A percentile compares a stretch with the other conserved stretches of the same genome.
Conservation (phyloP, 2,797 vertebrate genomes). For the Ctenochaetus hawaiiensis region DNA sequence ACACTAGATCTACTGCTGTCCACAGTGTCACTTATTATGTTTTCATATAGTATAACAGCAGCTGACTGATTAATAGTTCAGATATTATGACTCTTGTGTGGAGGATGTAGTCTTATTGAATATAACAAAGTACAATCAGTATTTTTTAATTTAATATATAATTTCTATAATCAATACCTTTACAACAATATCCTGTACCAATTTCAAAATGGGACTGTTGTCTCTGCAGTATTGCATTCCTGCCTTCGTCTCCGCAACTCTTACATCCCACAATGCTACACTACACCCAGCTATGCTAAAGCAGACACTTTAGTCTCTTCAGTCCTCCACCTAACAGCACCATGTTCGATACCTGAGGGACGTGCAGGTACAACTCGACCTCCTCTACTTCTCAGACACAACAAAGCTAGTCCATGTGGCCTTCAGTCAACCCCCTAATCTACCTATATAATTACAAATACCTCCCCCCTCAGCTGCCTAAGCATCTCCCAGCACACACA, state of each 20-base stretch:
- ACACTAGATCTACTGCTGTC: background rate
- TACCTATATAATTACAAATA: slow-evolving; percentile 84
- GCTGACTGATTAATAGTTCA: background rate
- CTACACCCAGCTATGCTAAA: slow-evolving; percentile 49
- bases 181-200: background rate
- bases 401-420: slow-evolving; percentile 77
- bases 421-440: slow-evolving; percentile 82
- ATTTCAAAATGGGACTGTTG: slow-evolving; percentile 23
- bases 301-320: slow-evolving; percentile 30
- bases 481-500: slow-evolving; percentile 66
- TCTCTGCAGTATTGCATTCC: slow-evolving; percentile 2
- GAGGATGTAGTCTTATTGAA: background rate
- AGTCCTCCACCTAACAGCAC: slow-evolving; percentile 22
- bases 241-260: slow-evolving; percentile 46
- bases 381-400: slow-evolving; percentile 58
- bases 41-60: background rate
- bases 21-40: background rate
- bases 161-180: slow-evolving; percentile 1
- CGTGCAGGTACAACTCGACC: slow-evolving; percentile 34
- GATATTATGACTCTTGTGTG: background rate
- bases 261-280: slow-evolving; percentile 35
- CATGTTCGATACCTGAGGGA: slow-evolving; percentile 52
- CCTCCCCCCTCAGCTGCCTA: slow-evolving; percentile 66
- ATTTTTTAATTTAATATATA: too few relatives aligned
- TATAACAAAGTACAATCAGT: too few relatives aligned